A percentile compares a stretch with the other conserved stretches of the same genome.
Conservation (phyloP, 2,113 vertebrate species). For the Puma concolor region DNA sequence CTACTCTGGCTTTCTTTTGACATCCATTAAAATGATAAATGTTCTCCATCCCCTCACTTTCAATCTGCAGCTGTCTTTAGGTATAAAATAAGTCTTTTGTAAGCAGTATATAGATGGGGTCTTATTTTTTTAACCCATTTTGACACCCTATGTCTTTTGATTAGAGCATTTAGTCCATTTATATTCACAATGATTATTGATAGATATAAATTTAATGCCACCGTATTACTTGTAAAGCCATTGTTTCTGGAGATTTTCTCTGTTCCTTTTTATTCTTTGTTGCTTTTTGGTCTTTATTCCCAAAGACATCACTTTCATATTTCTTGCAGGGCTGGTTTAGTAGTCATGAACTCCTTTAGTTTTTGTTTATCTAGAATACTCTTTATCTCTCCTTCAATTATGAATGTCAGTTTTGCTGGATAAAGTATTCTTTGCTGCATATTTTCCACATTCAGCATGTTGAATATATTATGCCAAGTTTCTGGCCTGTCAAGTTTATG, state of each 20-base stretch:
- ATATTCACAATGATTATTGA: background rate
- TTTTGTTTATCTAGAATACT: background rate
- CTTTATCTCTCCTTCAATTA: background rate
- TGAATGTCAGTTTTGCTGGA: background rate
- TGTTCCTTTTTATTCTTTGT: background rate
- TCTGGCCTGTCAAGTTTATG: background rate
- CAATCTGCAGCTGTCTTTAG: background rate
- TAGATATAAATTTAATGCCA: background rate
- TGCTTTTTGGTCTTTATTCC: background rate
- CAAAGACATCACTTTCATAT: background rate
- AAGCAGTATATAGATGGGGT: background rate
- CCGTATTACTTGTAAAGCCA: background rate
- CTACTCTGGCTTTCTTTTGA: background rate
- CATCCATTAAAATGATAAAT: background rate
- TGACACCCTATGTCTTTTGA: background rate
- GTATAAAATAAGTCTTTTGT: background rate
- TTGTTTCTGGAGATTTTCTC: background rate
- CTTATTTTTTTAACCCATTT: background rate
- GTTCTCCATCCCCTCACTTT: background rate
- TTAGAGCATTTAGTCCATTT: background rate
- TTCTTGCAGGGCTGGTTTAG: background rate
- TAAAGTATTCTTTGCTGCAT: background rate
- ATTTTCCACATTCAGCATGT: background rate
- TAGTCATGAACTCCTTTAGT: background rate
- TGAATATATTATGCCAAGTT: background rate